Evolutionary conservation across 2,113 vertebrate species (phyloP).

Genomic region (Oreochromis tanganicae): DNA sequence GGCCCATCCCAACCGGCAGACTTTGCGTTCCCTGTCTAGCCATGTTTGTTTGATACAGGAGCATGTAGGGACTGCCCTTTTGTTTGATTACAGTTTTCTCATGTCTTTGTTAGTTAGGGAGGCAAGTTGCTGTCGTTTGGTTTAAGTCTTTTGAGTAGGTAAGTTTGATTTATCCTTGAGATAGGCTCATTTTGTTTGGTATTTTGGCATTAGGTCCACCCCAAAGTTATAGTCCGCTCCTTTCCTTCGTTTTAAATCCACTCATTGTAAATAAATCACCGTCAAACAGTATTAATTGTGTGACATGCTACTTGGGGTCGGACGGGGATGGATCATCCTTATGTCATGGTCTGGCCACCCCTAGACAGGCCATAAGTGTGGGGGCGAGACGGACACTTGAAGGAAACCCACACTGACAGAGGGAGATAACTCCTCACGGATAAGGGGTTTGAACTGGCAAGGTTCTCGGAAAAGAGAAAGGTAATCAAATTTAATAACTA

Average conservation of each 20-base stretch:
- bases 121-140: fast-evolving
- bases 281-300: background rate
- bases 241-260: background rate
- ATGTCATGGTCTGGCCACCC: background rate
- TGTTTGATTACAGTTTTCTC: background rate
- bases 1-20: fast-evolving
- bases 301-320: background rate
- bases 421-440: background rate
- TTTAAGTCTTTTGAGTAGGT: background rate
- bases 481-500: background rate
- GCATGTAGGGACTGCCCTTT: fast-evolving
- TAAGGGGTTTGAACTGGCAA: background rate
- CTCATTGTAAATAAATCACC: background rate
- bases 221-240: fast-evolving
- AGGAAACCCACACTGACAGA: background rate
- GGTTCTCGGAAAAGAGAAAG: background rate
- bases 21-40: background rate
- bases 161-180: background rate
- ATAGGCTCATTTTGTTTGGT: background rate
- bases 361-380: background rate
- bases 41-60: background rate
- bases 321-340: background rate
- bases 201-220: background rate
- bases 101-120: background rate
- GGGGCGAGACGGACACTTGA: fast-evolving